A percentile compares a stretch with the other conserved stretches of the same genome.
These are phyloP conservation scores for Crotalus tigris DNA, from an alignment of 2,113 vertebrate genomes.

Conservation along the genomic window DNA sequence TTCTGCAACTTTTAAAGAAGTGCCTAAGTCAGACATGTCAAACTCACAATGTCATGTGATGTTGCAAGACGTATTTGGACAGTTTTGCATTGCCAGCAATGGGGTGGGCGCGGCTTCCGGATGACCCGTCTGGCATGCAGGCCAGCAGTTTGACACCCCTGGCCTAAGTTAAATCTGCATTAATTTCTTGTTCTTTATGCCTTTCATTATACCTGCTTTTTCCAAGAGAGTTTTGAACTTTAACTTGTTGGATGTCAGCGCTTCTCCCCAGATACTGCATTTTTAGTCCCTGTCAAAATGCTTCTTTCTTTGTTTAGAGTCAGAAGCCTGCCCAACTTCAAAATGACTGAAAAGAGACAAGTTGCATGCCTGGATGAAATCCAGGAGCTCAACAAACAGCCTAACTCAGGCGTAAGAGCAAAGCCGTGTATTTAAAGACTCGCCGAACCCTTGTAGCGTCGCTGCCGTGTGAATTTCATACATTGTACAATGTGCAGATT, in stretches of 20 bases:
- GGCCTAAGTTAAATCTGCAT: slow-evolving; percentile 3
- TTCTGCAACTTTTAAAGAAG: slow-evolving; percentile 32
- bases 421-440: background rate
- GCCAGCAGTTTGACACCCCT: no score
- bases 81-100: no score
- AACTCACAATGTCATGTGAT: fast-evolving
- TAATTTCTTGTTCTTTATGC: slow-evolving; percentile 27
- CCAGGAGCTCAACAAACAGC: background rate
- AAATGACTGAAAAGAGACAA: background rate
- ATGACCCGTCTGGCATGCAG: no score
- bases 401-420: background rate
- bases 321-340: background rate
- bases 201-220: slow-evolving; percentile 28
- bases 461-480: background rate
- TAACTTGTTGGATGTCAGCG: slow-evolving; percentile 26
- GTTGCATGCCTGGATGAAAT: background rate
- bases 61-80: no score
- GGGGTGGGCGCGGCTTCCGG: no score
- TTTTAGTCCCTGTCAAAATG: slow-evolving; percentile 34
- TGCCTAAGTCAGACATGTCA: slow-evolving; percentile 1
- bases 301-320: background rate
- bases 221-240: background rate
- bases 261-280: background rate
- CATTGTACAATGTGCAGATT: slow-evolving; percentile 23
- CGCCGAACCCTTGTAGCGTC: background rate